Conservation (phyloP, 1,140 invertebrate genomes). For the Drosophila pallidifrons region DNA sequence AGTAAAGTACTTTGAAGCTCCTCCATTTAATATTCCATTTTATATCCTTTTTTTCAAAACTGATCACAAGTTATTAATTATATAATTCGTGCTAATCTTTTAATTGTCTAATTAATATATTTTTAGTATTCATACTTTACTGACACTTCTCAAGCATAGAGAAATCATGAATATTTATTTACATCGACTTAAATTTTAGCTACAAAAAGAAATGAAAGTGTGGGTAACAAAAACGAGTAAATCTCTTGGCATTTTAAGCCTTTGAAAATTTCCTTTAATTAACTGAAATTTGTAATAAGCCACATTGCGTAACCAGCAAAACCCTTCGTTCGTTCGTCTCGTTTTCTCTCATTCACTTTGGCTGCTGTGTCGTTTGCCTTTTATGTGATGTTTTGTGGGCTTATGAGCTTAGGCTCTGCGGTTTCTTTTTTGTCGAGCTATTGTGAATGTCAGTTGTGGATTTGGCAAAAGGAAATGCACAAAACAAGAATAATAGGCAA, state of each 20-base stretch:
- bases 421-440: constrained; percentile 30
- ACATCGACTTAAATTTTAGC: not conserved
- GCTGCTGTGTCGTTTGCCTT: constrained; percentile 30
- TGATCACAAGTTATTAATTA: no score
- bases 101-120: no score
- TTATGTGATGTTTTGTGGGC: constrained; percentile 59
- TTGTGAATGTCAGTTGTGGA: constrained; percentile 53
- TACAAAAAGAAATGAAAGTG: no score
- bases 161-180: not conserved
- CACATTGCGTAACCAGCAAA: constrained; percentile 25
- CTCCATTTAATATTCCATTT: no score
- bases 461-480: constrained; percentile 60
- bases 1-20: no score
- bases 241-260: constrained; percentile 71
- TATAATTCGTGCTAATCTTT: no score
- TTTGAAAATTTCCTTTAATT: constrained; percentile 80
- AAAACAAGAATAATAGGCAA: constrained; percentile 62
- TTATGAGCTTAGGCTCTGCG: constrained; percentile 68
- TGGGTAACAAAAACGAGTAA: constrained; percentile 43
- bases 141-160: no score
- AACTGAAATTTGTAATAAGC: constrained; percentile 71
- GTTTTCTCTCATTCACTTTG: not conserved
- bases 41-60: no score
- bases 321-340: not conserved
- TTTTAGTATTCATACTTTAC: no score